These are phyloP conservation scores for Enteromius radiatus DNA, from an alignment of 2,797 vertebrate genomes.

Conservation along the genomic window DNA sequence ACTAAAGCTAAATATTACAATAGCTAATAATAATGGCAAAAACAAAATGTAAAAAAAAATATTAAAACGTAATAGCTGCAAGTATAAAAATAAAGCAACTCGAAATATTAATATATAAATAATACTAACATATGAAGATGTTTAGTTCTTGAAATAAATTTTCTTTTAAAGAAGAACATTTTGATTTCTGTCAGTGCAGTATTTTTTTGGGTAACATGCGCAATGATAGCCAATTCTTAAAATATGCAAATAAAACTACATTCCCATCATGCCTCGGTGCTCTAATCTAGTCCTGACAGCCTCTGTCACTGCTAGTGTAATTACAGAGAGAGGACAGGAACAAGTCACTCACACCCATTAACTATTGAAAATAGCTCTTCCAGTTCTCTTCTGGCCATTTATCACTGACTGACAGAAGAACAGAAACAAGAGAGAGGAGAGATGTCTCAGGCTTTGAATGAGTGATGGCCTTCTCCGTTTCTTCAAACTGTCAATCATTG, in stretches of 20 bases:
- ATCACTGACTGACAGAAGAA: conserved; percentile 28
- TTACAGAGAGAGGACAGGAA: conserved; percentile 51
- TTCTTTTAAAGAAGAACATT: not conserved
- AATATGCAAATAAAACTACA: conserved; percentile 51
- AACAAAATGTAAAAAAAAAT: not conserved
- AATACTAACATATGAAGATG: not conserved
- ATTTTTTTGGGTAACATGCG: not conserved
- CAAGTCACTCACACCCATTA: conserved; percentile 40
- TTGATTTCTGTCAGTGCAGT: not conserved
- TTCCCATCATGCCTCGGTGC: conserved; percentile 53
- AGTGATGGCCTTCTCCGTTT: not conserved
- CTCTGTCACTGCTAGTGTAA: conserved; percentile 52
- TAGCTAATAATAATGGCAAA: not conserved
- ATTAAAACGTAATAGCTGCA: no score
- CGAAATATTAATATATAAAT: not conserved
- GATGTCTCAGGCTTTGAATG: not conserved
- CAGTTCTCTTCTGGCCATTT: conserved; percentile 27
- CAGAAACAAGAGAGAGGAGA: conserved; percentile 9
- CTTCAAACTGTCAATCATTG: conserved; percentile 8
- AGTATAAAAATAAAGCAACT: not conserved
- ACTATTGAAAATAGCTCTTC: conserved; percentile 25
- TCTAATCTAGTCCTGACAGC: conserved; percentile 48
- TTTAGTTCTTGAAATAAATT: not conserved
- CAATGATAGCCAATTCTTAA: not conserved
- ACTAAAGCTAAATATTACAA: not conserved